Evolutionary conservation across 1,140 invertebrate genomes (phyloP).

Genomic region (Drosophila lini): DNA sequence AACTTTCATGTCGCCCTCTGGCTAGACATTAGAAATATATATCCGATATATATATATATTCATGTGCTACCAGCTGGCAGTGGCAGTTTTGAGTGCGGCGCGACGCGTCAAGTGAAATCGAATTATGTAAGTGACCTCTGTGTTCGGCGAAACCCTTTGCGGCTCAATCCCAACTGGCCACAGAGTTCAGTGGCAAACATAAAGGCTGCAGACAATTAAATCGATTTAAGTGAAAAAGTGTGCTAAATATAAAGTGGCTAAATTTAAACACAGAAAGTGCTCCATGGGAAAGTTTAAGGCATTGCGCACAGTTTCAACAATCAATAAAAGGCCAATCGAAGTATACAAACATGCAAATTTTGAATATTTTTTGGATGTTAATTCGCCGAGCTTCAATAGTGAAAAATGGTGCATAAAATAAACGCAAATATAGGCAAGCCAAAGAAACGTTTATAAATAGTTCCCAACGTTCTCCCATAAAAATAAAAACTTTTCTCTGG

Average conservation of each 20-base stretch:
- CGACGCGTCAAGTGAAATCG: conserved; percentile 61
- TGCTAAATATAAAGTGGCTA: conserved; percentile 67
- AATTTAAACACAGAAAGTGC: conserved; percentile 48
- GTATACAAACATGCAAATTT: conserved; percentile 25
- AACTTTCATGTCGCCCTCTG: conserved; percentile 68
- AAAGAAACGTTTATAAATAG: conserved; percentile 72
- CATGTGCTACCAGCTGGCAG: conserved; percentile 72
- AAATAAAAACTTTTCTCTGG: conserved; percentile 47
- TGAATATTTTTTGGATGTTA: conserved; percentile 14
- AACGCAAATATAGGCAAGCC: conserved; percentile 60
- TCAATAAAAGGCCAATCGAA: conserved; percentile 37
- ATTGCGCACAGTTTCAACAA: conserved; percentile 39
- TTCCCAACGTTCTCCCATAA: conserved; percentile 62
- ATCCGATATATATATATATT: conserved; percentile 59
- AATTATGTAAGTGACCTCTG: conserved; percentile 73
- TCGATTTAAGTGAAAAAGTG: conserved; percentile 40
- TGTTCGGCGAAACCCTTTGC: background rate
- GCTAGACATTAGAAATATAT: conserved; percentile 51
- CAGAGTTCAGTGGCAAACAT: conserved; percentile 47
- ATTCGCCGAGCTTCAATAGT: conserved; percentile 15
- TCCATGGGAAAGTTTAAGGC: conserved; percentile 58
- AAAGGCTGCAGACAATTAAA: conserved; percentile 27
- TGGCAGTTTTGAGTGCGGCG: conserved; percentile 73
- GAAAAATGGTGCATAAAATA: conserved; percentile 49
- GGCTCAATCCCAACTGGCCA: background rate